Evolutionary conservation across 2,113 vertebrate species (phyloP).

Genomic region (Serilophus lunatus): DNA sequence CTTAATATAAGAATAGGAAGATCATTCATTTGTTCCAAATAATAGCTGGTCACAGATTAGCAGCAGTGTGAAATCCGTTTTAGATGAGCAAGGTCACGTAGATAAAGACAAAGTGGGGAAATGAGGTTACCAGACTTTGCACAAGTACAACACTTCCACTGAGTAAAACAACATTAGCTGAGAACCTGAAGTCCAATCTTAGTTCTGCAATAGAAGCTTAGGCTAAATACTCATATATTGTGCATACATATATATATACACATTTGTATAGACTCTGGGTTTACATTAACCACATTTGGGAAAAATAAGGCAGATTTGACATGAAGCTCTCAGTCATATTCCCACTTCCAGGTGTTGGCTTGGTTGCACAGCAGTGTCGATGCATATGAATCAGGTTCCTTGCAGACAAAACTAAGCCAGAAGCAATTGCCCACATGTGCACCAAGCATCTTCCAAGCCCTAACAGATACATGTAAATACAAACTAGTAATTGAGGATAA

Average conservation of each 20-base stretch:
- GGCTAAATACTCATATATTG: not conserved
- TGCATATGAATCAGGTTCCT: not conserved
- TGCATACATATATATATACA: not conserved
- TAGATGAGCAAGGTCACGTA: not conserved
- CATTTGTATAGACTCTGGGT: too few species aligned
- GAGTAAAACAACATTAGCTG: not conserved
- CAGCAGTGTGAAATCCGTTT: not conserved
- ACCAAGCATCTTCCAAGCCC: not conserved
- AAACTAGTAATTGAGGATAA: not conserved
- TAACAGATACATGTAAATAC: not conserved
- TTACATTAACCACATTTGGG: not conserved
- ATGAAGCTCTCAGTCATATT: not conserved
- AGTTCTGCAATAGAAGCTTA: not conserved
- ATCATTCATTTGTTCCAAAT: not conserved
- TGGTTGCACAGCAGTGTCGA: not conserved
- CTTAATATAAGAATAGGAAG: not conserved
- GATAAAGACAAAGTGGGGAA: not conserved
- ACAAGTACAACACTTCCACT: not conserved
- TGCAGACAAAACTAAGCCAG: not conserved
- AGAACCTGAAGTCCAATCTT: not conserved
- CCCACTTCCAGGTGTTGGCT: not conserved
- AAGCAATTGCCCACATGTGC: accelerated
- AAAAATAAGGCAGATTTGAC: not conserved
- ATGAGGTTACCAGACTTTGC: not conserved
- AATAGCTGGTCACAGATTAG: not conserved